These are phyloP conservation scores for Callitettix versicolor DNA, from an alignment of 1,140 invertebrate genomes.

Conservation along the genomic window DNA sequence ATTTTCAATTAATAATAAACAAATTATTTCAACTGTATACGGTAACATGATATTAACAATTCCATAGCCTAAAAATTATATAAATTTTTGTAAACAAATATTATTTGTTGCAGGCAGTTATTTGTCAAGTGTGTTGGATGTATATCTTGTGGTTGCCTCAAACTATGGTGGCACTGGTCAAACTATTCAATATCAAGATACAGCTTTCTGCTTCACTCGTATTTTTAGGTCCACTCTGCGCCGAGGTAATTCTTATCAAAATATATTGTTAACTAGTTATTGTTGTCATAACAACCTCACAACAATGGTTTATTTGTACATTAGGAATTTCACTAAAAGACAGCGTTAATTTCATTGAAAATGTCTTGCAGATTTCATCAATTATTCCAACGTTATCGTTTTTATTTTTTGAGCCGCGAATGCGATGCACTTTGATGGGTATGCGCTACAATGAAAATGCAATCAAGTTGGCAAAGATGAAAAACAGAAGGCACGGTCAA, in stretches of 20 bases:
- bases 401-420: slow-evolving; percentile 1
- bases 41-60: not conserved
- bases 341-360: too few species aligned
- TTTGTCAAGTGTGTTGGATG: slow-evolving; percentile 31
- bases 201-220: slow-evolving; percentile 33
- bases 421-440: not conserved
- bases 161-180: slow-evolving; percentile 33
- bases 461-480: too few species aligned
- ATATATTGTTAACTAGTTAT: too few species aligned
- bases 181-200: slow-evolving; percentile 29
- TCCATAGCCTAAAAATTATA: not conserved
- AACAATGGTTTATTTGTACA: too few species aligned
- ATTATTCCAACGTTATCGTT: slow-evolving; percentile 28
- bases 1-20: not conserved
- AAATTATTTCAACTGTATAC: not conserved
- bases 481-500: too few species aligned
- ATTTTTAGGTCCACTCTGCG: slow-evolving; percentile 35
- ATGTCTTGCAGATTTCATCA: too few species aligned
- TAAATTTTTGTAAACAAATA: not conserved
- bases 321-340: too few species aligned
- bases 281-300: too few species aligned
- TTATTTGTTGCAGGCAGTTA: slow-evolving; percentile 32
- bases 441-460: not conserved
- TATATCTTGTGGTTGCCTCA: slow-evolving; percentile 37
- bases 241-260: slow-evolving; percentile 31